Conservation (phyloP, 2,797 vertebrate genomes). For the Pampus argenteus region DNA sequence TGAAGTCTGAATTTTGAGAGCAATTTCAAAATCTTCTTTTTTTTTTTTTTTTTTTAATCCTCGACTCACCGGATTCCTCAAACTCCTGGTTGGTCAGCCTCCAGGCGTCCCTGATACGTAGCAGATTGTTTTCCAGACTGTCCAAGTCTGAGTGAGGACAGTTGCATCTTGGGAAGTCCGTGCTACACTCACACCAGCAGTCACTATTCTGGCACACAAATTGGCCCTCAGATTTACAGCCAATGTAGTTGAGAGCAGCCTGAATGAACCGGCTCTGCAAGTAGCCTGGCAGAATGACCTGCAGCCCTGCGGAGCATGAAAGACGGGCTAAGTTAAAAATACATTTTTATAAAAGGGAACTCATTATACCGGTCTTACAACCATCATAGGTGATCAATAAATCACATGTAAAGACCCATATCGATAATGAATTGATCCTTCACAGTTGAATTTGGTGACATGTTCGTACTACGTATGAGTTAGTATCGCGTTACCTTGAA, state of each 20-base stretch:
- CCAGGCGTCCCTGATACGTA: slow-evolving; percentile 89
- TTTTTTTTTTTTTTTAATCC: background rate
- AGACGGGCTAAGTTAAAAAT: background rate
- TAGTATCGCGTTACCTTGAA: slow-evolving; percentile 88
- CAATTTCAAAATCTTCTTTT: slow-evolving; percentile 17
- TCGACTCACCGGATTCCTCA: slow-evolving; percentile 90
- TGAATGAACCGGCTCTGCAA: slow-evolving; percentile 92
- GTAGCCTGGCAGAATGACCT: slow-evolving; percentile 92
- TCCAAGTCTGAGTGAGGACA: slow-evolving; percentile 93
- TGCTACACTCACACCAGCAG: slow-evolving; percentile 94
- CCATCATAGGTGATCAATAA: background rate
- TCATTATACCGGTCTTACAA: background rate
- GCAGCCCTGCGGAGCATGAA: slow-evolving; percentile 85
- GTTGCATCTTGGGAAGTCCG: slow-evolving; percentile 92
- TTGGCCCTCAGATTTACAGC: slow-evolving; percentile 94
- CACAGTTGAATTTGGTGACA: background rate
- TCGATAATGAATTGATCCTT: background rate
- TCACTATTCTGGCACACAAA: slow-evolving; percentile 93
- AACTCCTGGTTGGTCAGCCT: slow-evolving; percentile 90
- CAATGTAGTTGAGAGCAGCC: slow-evolving; percentile 94
- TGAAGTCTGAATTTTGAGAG: background rate
- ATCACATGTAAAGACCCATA: background rate
- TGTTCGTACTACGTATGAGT: background rate
- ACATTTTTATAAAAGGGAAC: background rate
- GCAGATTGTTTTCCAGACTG: slow-evolving; percentile 90